Evolutionary conservation across 2,888 invertebrate genomes (phyloP), one percentile per base, ranked within the genome.

Genomic region (Spisula solida): DNA sequence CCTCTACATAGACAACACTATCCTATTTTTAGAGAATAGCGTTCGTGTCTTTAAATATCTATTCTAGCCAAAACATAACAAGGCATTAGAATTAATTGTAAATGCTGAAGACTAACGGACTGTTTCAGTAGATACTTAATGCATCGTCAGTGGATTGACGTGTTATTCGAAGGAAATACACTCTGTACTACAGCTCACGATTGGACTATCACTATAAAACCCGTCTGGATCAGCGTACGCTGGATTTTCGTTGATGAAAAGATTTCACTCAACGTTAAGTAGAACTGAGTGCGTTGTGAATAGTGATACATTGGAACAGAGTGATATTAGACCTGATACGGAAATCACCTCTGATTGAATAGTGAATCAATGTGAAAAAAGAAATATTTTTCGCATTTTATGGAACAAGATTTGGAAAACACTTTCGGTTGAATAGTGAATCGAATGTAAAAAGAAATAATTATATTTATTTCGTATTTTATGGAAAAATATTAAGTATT

Each of bases 41-140:
- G 47, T 18, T 83, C 83, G 66, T 83, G 83, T 29, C 66, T 70
- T 83, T 48, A 83, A 83, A 70, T 83, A 83, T 70, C 70, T 25
- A 83, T 70, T 48, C 41, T 47, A n/a, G 60, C 60, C 82, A 56
- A 34, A 82, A 60, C 82, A 82, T 34, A 82, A 82, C 82, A 60
- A 60, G 60, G 20, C 60, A 55, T 60, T 60, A 41, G 34, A 56
- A 82, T 82, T 82, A 82, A 82, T 60, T 60, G 82, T 60, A 60
- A 82, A 60, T 18, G 82, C 25, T 66, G 60, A 25, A 66, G 60
- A 60, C 56, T 60, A 82, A 60, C 60, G 20, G 55, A 34, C 34
- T n/a, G 82, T 20, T 82, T 60, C 60, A 60, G 55, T 82, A 31
- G 10, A 66, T 66, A 66, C 60, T 60, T 56, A 60, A 82, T 31